Base-by-base conservation (phyloP, 2,797 vertebrate species). In the Adrianichthys oophorus region DNA sequence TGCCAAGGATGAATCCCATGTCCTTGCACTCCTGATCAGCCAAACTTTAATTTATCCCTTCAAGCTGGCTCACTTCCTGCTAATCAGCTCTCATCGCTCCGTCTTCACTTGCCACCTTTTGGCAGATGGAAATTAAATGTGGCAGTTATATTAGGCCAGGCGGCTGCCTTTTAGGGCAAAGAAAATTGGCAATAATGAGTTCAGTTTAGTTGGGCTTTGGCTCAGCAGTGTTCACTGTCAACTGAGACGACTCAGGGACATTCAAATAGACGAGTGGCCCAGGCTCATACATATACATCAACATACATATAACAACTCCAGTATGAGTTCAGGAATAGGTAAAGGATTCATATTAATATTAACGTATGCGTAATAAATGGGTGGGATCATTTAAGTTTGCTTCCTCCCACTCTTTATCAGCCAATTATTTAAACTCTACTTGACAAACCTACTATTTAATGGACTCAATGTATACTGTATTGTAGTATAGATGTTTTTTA, bases 81-180 rank as follows among this genome's bases (percentile, higher is more conserved):
- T 70, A 68, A 83, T 81, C 72, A 67, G 52, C 59, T 54, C 67
- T 57, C 65, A 80, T 82, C 74, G 68, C 56, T 78, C 62, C 14
- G 16, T 72, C 58, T 69, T 73, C 52, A 69, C 66, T 70, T 66
- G 65, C 61, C 71, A 65, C 65, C 52, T 78, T 68, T 56, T 70
- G 74, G 72, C 74, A 76, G 78, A 82, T 57, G 65, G 68, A 84
- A 69, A 86, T 81, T 52, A 68, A 73, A 78, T 44, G 75, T 78
- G 84, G 82, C 80, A 79, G 81, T 68, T 76, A 60, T 56, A 71
- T 78, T 79, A 81, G 68, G 58, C 65, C 62, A 70, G 73, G 60
- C 49, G 63, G 59, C 55, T 2, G 52, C 64, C 68, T 73, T 75
- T 79, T 54, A 75, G 70, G 73, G 62, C 56, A 76, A 65, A 64